phyloP scores from a whole-genome alignment of 2,888 invertebrate genomes.

The Plagodis pulveraria region DNA sequence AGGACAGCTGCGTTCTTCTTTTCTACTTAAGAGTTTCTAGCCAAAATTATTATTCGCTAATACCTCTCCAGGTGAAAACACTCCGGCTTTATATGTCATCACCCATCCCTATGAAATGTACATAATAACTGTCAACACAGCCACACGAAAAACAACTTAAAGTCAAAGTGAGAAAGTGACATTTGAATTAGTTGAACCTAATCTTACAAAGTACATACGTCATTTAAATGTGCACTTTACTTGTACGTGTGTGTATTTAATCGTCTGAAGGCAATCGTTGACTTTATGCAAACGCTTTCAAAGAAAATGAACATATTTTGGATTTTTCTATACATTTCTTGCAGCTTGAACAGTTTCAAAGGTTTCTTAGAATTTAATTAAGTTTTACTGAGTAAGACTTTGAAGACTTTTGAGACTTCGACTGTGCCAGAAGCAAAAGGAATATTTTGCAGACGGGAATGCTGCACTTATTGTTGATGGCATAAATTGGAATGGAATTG shows the following conservation, averaged over 20 bases:
- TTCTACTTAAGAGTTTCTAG: too few relatives aligned
- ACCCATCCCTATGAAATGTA: conserved; percentile 3
- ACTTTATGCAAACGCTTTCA: conserved; percentile 16
- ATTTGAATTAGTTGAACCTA: not conserved
- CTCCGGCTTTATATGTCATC: not conserved
- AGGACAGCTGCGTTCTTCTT: too few relatives aligned
- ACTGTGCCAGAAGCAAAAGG: conserved; percentile 9
- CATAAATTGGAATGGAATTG: conserved; percentile 7
- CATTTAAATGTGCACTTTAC: not conserved
- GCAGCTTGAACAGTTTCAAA: conserved; percentile 5
- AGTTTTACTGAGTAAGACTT: conserved; percentile 17
- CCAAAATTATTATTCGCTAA: too few relatives aligned
- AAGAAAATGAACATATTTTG: conserved; percentile 13
- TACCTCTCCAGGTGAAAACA: too few relatives aligned
- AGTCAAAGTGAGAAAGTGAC: conserved; percentile 6
- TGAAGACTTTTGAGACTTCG: not conserved
- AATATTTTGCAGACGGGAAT: conserved; percentile 4
- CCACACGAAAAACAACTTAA: conserved; percentile 22
- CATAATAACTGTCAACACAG: conserved; percentile 1
- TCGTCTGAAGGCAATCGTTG: conserved; percentile 14
- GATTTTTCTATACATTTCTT: conserved; percentile 15
- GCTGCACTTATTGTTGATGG: not conserved
- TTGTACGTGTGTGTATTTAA: conserved; percentile 10
- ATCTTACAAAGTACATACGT: not conserved
- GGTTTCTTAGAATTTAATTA: conserved; percentile 25